phyloP scores from a whole-genome alignment of 2,888 invertebrate genomes.

The Ceraclea dissimilis region DNA sequence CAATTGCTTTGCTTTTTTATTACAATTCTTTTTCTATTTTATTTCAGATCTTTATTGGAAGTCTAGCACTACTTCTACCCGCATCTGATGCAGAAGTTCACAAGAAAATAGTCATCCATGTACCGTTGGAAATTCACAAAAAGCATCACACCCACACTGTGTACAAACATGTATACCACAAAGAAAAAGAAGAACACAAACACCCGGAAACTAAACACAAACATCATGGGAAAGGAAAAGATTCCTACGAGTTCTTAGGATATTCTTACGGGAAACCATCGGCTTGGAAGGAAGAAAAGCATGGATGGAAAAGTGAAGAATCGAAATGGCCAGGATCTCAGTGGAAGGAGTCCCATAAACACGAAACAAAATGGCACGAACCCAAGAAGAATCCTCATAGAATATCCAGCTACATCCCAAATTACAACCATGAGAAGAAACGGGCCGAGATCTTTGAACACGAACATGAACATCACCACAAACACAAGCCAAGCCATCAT shows the following conservation, averaged over 20 bases:
- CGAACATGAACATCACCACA: neutral
- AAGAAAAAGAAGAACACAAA: constrained; percentile 4
- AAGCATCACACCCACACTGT: constrained; percentile 12
- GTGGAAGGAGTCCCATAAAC: neutral
- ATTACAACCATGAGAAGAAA: neutral
- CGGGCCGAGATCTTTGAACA: neutral
- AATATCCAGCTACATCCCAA: constrained; percentile 4
- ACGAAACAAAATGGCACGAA: neutral
- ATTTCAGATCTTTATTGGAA: constrained; percentile 6
- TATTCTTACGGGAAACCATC: neutral
- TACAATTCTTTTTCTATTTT: neutral
- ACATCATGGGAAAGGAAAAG: neutral
- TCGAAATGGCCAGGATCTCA: neutral
- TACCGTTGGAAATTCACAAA: neutral
- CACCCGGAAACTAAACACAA: constrained; percentile 4
- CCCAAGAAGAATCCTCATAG: constrained; percentile 3
- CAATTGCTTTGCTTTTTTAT: too few relatives aligned
- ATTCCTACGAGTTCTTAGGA: neutral
- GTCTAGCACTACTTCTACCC: neutral
- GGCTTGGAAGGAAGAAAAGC: neutral
- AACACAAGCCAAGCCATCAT: neutral
- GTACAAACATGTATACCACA: constrained; percentile 4
- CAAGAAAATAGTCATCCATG: constrained; percentile 13
- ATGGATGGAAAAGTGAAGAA: neutral
- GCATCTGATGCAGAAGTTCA: neutral